These are phyloP conservation scores for Setophaga petechia DNA, from an alignment of 2,113 vertebrate species.

Conservation along the genomic window DNA sequence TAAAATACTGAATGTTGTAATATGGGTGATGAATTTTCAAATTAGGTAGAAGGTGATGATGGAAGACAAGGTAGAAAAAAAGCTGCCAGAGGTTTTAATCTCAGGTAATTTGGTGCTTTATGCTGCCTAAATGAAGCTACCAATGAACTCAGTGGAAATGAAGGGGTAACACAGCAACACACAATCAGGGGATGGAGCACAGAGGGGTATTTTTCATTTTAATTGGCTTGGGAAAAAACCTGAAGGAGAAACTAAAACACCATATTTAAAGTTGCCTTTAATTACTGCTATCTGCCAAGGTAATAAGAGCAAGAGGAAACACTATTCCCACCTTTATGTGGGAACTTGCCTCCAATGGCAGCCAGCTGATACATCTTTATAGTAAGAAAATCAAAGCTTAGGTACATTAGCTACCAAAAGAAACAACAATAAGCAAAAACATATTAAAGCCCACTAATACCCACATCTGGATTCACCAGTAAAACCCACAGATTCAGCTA, in stretches of 20 bases:
- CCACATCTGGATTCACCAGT: background rate
- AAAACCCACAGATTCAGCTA: background rate
- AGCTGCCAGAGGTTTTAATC: background rate
- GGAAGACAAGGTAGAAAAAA: background rate
- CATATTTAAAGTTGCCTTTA: background rate
- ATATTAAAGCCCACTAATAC: background rate
- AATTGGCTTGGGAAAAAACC: background rate
- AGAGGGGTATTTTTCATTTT: background rate
- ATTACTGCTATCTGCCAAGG: background rate
- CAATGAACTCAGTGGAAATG: background rate
- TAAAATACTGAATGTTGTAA: background rate
- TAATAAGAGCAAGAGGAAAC: background rate
- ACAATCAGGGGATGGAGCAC: accelerated
- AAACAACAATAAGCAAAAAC: background rate
- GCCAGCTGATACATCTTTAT: background rate
- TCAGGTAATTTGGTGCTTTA: background rate
- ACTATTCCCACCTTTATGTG: background rate
- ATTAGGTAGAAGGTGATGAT: background rate
- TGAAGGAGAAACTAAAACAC: background rate
- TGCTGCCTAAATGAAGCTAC: background rate
- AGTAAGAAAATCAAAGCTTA: background rate
- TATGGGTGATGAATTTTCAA: background rate
- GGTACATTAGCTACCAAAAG: background rate
- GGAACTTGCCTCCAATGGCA: background rate
- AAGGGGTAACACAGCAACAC: background rate